Evolutionary conservation across 1,140 invertebrate genomes (phyloP).

Genomic region (Anoplolepis gracilipes): DNA sequence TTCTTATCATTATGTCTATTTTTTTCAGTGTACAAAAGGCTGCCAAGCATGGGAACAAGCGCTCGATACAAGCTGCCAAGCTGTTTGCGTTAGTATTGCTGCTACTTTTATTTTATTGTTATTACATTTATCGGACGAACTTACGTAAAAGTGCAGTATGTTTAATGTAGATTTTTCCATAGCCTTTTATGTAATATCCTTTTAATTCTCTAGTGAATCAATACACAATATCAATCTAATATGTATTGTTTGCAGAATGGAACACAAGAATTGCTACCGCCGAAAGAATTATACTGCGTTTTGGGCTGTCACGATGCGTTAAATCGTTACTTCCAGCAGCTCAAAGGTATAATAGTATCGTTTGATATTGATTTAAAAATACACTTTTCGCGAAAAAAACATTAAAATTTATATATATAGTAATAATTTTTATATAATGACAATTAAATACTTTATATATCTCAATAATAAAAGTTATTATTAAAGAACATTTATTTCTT

Average conservation of each 20-base stretch:
- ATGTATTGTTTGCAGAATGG: slow-evolving; percentile 88
- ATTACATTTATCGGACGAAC: slow-evolving; percentile 10
- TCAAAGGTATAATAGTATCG: slow-evolving; percentile 87
- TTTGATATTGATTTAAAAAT: background rate
- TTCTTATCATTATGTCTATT: slow-evolving; percentile 63
- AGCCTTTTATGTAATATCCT: background rate
- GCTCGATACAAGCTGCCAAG: slow-evolving; percentile 89
- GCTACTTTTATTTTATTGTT: slow-evolving; percentile 46
- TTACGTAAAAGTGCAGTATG: slow-evolving; percentile 34
- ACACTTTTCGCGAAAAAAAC: background rate
- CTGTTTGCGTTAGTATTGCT: slow-evolving; percentile 89
- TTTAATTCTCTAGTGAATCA: slow-evolving; percentile 18
- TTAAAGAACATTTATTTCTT: slow-evolving; percentile 23
- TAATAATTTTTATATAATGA: too few relatives aligned
- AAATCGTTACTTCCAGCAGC: slow-evolving; percentile 90
- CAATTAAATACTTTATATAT: too few relatives aligned
- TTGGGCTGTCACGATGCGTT: slow-evolving; percentile 92
- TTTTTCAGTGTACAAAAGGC: slow-evolving; percentile 90
- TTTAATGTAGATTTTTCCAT: background rate
- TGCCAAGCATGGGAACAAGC: slow-evolving; percentile 90
- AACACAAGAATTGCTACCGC: slow-evolving; percentile 88
- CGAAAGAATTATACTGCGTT: slow-evolving; percentile 91
- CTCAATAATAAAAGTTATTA: background rate
- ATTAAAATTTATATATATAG: background rate
- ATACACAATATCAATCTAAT: slow-evolving; percentile 11